Conservation (phyloP, 2,888 invertebrate species). For the Caenorhabditis uteleia region DNA sequence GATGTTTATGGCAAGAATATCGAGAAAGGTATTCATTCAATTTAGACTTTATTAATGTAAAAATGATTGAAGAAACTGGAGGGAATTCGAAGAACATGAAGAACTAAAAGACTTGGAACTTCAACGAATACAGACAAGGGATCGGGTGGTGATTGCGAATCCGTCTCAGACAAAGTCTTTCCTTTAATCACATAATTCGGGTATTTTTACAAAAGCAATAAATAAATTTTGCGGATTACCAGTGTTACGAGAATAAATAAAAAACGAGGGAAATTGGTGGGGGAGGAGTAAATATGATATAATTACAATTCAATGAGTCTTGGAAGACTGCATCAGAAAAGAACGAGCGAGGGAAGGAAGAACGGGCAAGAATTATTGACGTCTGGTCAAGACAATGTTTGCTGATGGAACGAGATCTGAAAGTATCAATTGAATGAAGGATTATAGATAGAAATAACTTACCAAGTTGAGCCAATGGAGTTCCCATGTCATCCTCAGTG, state of each 20-base stretch:
- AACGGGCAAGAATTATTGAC: too few relatives aligned
- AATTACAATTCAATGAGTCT: too few relatives aligned
- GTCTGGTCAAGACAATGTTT: constrained; percentile 25
- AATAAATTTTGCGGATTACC: too few relatives aligned
- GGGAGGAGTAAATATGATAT: too few relatives aligned
- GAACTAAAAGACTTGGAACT: constrained; percentile 49
- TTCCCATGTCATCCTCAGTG: constrained; percentile 84
- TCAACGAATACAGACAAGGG: constrained; percentile 12
- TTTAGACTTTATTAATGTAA: not conserved
- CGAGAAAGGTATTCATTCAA: constrained; percentile 32
- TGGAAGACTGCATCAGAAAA: too few relatives aligned
- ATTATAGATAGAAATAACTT: constrained; percentile 46
- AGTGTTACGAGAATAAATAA: too few relatives aligned
- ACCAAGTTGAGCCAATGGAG: constrained; percentile 85
- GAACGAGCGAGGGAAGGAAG: too few relatives aligned
- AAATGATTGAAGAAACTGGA: constrained; percentile 52
- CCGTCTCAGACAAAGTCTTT: constrained; percentile 20
- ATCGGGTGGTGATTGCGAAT: constrained; percentile 24
- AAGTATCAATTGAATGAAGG: not conserved
- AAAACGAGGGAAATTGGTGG: too few relatives aligned
- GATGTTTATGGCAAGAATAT: constrained; percentile 48
- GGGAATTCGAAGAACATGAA: constrained; percentile 62
- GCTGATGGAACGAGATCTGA: constrained; percentile 36
- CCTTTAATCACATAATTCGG: constrained; percentile 7
- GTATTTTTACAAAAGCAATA: too few relatives aligned